Conservation (phyloP, 2,797 vertebrate genomes). For the Trachurus trachurus region DNA sequence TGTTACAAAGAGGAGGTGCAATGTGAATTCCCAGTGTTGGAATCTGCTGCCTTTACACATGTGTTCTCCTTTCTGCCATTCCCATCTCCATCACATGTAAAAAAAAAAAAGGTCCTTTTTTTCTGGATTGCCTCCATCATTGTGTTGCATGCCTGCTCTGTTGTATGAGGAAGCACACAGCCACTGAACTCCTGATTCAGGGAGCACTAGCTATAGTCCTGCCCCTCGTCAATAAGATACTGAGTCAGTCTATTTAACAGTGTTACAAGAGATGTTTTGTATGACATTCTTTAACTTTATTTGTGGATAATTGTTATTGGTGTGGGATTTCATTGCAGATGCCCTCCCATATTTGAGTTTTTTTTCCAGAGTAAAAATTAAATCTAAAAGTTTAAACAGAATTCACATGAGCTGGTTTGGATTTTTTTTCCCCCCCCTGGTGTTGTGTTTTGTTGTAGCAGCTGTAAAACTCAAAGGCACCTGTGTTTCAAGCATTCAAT, state of each 20-base stretch:
- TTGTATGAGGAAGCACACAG: slow-evolving; percentile 82
- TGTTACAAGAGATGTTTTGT: slow-evolving; percentile 94
- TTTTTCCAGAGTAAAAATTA: slow-evolving; percentile 90
- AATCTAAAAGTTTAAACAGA: slow-evolving; percentile 81
- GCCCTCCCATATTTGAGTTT: slow-evolving; percentile 88
- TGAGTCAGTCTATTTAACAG: slow-evolving; percentile 93
- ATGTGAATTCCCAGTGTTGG: slow-evolving; percentile 30
- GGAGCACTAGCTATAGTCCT: slow-evolving; percentile 86
- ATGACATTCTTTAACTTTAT: slow-evolving; percentile 96
- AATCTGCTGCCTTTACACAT: slow-evolving; percentile 37
- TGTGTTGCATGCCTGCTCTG: slow-evolving; percentile 74
- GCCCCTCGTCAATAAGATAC: slow-evolving; percentile 86
- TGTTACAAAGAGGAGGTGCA: slow-evolving; percentile 19
- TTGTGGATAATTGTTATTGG: slow-evolving; percentile 92
- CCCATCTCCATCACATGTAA: slow-evolving; percentile 56
- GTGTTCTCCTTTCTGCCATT: slow-evolving; percentile 61
- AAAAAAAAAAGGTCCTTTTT: slow-evolving; percentile 29
- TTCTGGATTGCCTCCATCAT: slow-evolving; percentile 53
- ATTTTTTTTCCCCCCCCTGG: not conserved
- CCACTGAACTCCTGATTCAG: slow-evolving; percentile 90
- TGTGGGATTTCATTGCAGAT: slow-evolving; percentile 91
- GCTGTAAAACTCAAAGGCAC: not conserved
- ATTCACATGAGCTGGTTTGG: not conserved
- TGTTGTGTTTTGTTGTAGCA: not conserved
- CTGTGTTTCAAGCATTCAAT: slow-evolving; percentile 81